phyloP scores from a whole-genome alignment of 2,797 vertebrate genomes.

The Microctenopoma lineatum region DNA sequence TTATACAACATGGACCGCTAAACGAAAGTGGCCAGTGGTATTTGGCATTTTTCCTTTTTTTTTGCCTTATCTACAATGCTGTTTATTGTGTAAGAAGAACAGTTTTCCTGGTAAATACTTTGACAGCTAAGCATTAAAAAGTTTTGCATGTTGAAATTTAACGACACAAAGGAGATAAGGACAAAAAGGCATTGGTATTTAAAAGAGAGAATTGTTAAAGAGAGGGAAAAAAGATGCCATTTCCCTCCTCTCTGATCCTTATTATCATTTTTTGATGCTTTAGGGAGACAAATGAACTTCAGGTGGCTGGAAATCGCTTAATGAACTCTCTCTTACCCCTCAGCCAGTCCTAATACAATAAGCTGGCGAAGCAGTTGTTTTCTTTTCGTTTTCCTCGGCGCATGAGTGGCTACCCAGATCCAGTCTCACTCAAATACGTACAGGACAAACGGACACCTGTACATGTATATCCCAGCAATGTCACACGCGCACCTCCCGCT shows the following conservation, averaged over 20 bases:
- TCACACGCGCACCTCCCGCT: not conserved
- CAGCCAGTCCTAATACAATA: constrained; percentile 53
- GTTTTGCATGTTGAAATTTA: constrained; percentile 51
- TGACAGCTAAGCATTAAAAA: constrained; percentile 40
- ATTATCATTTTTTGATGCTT: constrained; percentile 77
- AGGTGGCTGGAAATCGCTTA: constrained; percentile 76
- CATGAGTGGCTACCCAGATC: constrained; percentile 40
- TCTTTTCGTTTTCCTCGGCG: constrained; percentile 34
- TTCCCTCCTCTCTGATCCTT: constrained; percentile 50
- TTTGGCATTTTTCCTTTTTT: too few species aligned
- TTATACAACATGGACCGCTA: constrained; percentile 2
- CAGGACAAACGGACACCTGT: constrained; percentile 31
- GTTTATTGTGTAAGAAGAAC: constrained; percentile 35
- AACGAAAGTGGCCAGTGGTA: constrained; percentile 7
- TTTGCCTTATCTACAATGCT: constrained; percentile 32
- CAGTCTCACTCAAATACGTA: constrained; percentile 24
- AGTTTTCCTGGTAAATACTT: constrained; percentile 47
- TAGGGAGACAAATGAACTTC: constrained; percentile 77
- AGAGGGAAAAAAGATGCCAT: constrained; percentile 51
- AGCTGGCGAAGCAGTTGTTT: constrained; percentile 45
- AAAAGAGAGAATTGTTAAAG: constrained; percentile 53
- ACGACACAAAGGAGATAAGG: constrained; percentile 25
- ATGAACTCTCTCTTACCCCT: constrained; percentile 82
- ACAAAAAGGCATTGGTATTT: constrained; percentile 58
- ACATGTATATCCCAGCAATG: not conserved